Evolutionary conservation across 2,113 vertebrate genomes (phyloP).

Genomic region (Siniperca chuatsi): DNA sequence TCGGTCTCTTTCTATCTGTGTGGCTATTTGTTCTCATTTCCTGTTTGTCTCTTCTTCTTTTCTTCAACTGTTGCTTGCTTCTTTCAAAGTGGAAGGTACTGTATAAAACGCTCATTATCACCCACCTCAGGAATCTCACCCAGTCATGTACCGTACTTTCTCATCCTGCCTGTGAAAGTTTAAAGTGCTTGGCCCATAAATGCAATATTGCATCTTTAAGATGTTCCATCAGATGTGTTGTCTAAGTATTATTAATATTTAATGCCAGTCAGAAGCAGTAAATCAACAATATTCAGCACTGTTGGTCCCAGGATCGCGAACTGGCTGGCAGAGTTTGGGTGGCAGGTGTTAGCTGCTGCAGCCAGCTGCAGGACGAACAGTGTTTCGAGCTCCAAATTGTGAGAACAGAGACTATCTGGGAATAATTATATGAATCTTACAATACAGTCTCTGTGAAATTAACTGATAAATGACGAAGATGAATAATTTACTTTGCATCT

Average conservation of each 20-base stretch:
- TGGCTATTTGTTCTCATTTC: slow-evolving; percentile 48
- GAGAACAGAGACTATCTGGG: neutral
- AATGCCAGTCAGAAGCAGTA: neutral
- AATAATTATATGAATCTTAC: no score
- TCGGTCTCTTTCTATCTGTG: slow-evolving; percentile 1
- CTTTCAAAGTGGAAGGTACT: slow-evolving; percentile 83
- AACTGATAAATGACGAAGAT: neutral
- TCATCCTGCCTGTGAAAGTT: slow-evolving; percentile 25
- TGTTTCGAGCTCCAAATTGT: neutral
- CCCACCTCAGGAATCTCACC: slow-evolving; percentile 21
- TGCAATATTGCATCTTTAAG: neutral
- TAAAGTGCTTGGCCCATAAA: neutral
- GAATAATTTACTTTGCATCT: neutral
- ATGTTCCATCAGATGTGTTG: neutral
- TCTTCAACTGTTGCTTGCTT: slow-evolving; percentile 66
- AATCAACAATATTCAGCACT: neutral
- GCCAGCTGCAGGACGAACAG: neutral
- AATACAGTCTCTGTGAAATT: neutral
- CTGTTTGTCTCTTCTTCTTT: slow-evolving; percentile 48
- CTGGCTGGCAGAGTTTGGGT: neutral
- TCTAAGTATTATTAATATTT: neutral
- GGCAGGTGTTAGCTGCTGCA: neutral
- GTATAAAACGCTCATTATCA: slow-evolving; percentile 57
- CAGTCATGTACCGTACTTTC: slow-evolving; percentile 12
- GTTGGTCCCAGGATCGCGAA: neutral